Base-by-base conservation (phyloP, 2,888 invertebrate genomes). In the Ornithoptera alexandrae region DNA sequence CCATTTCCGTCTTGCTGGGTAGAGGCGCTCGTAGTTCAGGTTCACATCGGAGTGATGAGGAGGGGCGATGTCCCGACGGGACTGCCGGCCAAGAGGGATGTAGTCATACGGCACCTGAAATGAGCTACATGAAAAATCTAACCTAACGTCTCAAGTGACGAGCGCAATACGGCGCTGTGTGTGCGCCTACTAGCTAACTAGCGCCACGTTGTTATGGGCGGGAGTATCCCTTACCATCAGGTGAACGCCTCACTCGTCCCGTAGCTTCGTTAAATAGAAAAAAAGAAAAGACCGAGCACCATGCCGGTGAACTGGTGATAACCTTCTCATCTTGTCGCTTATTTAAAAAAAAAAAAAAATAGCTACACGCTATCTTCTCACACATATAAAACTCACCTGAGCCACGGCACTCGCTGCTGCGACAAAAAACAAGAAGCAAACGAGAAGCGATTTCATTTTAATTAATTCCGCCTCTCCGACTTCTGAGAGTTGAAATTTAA, bases 21-120 rank as follows among this genome's bases (percentile, higher is more conserved):
- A 86, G 2, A 89, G 74, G 0, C 79, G 79, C 70, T 91, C 91
- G 64, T 90, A 89, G 74, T 84, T 83, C 1, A 87, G 76, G 61
- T 78, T 84, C 1, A 90, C 76, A 69, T 90, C 90, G 0, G 83
- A 84, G 0, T 89, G 85, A 22, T 88, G 85, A 0, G 78, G 75
- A 0, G 67, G 70, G 0, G 69, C 60, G 1, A 68, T 59, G 1
- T 73, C 69, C 2, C 82, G 74, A 0, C 80, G 77, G 0, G 78
- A 69, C 3, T 79, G 67, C 0, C 84, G 77, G 0, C 91, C 90
- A 15, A 90, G 72, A 0, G 91, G 91, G 0, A 88, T 85, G 74
- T 91, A 91, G 77, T 91, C 91, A 62, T 91, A 91, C 0, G 91
- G 90, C 0, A 91, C 91, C 91, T 91, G 53, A 5, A 53, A 53